Percentiles rank a stretch among this genome's conserved stretches.
Conservation (phyloP, 2,113 vertebrate genomes). For the Ardeotis arabs region DNA sequence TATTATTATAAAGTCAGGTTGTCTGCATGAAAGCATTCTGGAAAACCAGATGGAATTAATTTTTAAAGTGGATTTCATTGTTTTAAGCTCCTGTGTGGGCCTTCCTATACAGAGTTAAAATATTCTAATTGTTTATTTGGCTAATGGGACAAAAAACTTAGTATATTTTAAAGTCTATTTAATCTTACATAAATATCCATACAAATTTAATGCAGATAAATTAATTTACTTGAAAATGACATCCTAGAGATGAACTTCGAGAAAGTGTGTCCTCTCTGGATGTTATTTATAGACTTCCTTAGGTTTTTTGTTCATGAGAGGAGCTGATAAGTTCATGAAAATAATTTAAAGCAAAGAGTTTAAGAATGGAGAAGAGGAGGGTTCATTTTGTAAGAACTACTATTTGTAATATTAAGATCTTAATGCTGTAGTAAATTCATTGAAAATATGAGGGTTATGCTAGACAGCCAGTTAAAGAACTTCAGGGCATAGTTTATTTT, state of each 20-base stretch:
- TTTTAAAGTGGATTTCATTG: neutral
- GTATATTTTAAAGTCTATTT: neutral
- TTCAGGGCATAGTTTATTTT: neutral
- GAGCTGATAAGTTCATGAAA: neutral
- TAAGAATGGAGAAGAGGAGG: neutral
- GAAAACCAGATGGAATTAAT: neutral
- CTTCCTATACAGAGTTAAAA: neutral
- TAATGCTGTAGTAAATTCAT: neutral
- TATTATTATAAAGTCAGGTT: neutral
- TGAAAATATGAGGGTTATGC: neutral
- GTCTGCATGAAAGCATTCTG: neutral
- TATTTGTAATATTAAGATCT: neutral
- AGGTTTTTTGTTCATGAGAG: neutral
- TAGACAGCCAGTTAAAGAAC: neutral
- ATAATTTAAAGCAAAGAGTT: neutral
- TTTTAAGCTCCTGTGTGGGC: neutral
- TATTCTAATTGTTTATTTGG: neutral
- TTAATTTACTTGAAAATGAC: neutral
- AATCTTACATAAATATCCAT: neutral
- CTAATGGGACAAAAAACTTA: neutral
- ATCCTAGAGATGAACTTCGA: neutral
- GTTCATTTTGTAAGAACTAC: neutral
- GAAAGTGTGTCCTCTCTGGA: neutral
- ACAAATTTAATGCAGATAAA: neutral
- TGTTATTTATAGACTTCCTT: neutral